Conservation (phyloP, 2,888 invertebrate genomes). For the Sepiola atlantica region DNA sequence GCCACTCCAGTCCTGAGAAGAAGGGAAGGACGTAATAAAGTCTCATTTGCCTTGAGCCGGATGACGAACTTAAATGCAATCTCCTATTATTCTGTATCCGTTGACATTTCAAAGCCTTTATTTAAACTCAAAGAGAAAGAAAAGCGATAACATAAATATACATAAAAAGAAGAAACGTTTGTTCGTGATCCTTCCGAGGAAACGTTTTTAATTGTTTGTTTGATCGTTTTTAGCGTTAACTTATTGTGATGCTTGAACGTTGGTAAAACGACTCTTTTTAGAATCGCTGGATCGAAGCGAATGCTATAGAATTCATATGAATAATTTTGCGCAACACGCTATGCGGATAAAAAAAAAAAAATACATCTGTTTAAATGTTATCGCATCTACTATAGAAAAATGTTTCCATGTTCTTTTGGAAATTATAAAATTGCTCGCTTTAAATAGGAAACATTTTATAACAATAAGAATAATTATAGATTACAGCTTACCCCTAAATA, state of each 20-base stretch:
- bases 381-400: no score
- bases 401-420: no score
- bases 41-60: constrained; percentile 4
- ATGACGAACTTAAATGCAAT: neutral
- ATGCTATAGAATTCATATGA: no score
- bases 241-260: neutral
- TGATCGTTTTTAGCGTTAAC: neutral
- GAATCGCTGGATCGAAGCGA: neutral
- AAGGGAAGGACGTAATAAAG: neutral
- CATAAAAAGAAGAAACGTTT: no score
- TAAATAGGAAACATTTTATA: no score
- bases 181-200: neutral
- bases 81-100: neutral
- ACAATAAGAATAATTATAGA: no score
- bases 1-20: neutral
- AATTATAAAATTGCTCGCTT: no score
- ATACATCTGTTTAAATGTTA: no score
- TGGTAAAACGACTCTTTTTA: neutral
- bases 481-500: no score
- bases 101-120: neutral
- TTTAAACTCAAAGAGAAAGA: neutral
- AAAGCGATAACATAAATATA: no score
- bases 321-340: no score
- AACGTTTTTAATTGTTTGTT: neutral
- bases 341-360: no score